Evolutionary conservation across 1,140 invertebrate species (phyloP), one percentile per base, ranked within the genome.

Genomic region (Drosophila prosaltans): DNA sequence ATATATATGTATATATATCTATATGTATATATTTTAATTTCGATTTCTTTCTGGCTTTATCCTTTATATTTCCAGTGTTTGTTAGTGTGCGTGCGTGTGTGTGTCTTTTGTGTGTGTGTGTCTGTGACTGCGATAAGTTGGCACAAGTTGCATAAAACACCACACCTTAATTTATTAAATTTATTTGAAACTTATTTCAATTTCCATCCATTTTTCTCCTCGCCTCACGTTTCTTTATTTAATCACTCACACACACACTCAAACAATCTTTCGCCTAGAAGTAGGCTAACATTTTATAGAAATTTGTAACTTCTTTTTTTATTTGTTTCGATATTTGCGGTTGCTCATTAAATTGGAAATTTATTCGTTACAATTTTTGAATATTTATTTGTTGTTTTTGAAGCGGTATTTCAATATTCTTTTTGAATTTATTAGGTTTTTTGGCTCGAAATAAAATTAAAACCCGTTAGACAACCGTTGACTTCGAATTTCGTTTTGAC

Each of bases 101-200:
- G 60, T 62, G 66, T 69, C 16, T 16, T 16, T 16, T 16, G 16
- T 16, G 62, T 65, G 60, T 62, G 66, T 69, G 73, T 77, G 67
- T 63, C 81, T 78, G 64, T 62, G 21, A 51, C 45, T 51, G 21
- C 45, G 45, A 26, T 51, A 51, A 57, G 28, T 57, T 43, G 84
- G 78, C 89, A 89, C 89, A 89, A 90, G 86, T 91, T 91, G 90
- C 90, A 91, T 91, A 91, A 91, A 91, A 90, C 86, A 91, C 90
- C 90, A 91, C 90, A 91, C 90, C 90, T 91, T 91, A 91, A 91
- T 91, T 91, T 91, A 91, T 75, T 91, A 91, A 80, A 84, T 81
- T 73, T 78, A 36, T 67, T 72, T 77, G 60, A 32, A 41, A 32
- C 67, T 71, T n/a, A 57, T 60, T 21, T 64, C 61, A 21, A 51